These are phyloP conservation scores for Phenganax marumi DNA, from an alignment of 92 coral and sea anemone species.

Conservation along the genomic window DNA sequence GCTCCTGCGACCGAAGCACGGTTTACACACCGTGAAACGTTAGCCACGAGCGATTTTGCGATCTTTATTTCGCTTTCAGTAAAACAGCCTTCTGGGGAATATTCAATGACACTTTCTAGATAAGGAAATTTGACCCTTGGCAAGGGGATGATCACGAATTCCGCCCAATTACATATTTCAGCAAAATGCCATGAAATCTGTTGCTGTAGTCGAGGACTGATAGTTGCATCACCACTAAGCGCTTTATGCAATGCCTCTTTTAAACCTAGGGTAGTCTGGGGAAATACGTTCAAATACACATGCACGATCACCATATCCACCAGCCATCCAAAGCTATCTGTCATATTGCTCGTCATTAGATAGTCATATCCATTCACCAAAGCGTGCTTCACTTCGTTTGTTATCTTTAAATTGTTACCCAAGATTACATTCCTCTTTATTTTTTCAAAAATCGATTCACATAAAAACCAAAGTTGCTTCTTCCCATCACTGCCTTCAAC, in stretches of 20 bases:
- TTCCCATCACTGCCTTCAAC: not conserved
- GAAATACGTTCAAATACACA: not conserved
- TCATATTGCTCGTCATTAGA: not conserved
- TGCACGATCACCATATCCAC: not conserved
- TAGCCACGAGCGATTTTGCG: too few relatives aligned
- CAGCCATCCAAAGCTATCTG: not conserved
- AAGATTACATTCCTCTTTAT: not conserved
- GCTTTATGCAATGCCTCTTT: too few relatives aligned
- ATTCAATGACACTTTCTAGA: too few relatives aligned
- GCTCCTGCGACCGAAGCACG: too few relatives aligned
- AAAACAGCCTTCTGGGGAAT: too few relatives aligned
- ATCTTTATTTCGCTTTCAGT: too few relatives aligned
- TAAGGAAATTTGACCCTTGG: too few relatives aligned
- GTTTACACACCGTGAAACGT: too few relatives aligned
- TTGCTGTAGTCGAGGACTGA: too few relatives aligned
- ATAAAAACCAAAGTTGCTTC: not conserved
- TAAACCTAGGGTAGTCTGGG: not conserved
- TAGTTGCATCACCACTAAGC: too few relatives aligned
- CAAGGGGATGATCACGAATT: too few relatives aligned
- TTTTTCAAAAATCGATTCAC: not conserved
- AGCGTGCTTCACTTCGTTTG: constrained; percentile 5
- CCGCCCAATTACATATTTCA: not conserved
- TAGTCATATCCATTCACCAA: not conserved
- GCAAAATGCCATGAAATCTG: not conserved
- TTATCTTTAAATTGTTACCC: not conserved